These are phyloP conservation scores for Chironex yamaguchii DNA, from an alignment of 30 jellyfish, hydroid and myxozoan species.

Conservation along the genomic window DNA sequence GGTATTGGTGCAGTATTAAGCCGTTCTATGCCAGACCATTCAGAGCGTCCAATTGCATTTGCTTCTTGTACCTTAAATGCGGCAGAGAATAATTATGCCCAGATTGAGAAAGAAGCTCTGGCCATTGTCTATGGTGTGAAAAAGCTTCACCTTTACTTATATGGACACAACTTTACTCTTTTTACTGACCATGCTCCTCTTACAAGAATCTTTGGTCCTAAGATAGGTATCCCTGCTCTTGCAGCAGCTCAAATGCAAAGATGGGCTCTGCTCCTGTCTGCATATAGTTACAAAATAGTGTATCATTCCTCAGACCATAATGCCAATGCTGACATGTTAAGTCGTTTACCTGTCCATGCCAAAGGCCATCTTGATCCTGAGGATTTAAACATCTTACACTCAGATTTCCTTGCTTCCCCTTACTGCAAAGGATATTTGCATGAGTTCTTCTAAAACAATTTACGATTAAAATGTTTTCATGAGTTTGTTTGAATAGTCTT, in stretches of 20 bases:
- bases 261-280: constrained; percentile 66
- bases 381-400: background rate
- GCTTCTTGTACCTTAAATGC: constrained; percentile 30
- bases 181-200: constrained; percentile 73
- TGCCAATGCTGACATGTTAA: constrained; percentile 37
- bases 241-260: constrained; percentile 74
- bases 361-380: background rate
- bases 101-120: constrained; percentile 61
- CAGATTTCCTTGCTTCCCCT: background rate
- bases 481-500: no score
- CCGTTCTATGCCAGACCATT: constrained; percentile 24
- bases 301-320: background rate
- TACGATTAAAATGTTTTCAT: no score
- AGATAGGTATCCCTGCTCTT: constrained; percentile 39
- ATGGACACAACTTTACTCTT: constrained; percentile 54
- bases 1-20: constrained; percentile 77
- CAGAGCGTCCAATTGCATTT: constrained; percentile 68
- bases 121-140: constrained; percentile 60
- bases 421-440: background rate
- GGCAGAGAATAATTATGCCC: constrained; percentile 60
- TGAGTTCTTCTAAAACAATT: no score
- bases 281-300: constrained; percentile 6
- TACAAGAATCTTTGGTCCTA: background rate
- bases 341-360: background rate
- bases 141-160: constrained; percentile 61